These are phyloP conservation scores for Pituophis catenifer DNA, from an alignment of 2,113 vertebrate species.

Conservation along the genomic window DNA sequence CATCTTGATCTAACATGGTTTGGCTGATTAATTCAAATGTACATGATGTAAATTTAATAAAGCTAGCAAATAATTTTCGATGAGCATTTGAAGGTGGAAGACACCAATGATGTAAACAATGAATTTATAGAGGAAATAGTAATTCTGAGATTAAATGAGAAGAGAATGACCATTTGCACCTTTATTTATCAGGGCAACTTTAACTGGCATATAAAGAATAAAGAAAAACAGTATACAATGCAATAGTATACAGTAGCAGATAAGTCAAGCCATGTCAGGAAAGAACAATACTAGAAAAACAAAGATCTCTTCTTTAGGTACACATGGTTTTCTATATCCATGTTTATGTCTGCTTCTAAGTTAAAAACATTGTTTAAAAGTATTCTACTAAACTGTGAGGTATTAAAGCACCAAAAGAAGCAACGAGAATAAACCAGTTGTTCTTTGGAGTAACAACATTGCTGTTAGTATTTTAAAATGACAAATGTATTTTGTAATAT, in stretches of 20 bases:
- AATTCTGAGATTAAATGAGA: not conserved
- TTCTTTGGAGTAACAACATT: not conserved
- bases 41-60: not conserved
- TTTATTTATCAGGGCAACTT: not conserved
- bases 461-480: not conserved
- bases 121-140: not conserved
- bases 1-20: not conserved
- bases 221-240: not conserved
- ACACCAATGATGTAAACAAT: not conserved
- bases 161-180: not conserved
- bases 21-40: not conserved
- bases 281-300: not conserved
- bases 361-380: not conserved
- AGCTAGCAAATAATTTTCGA: not conserved
- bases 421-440: not conserved
- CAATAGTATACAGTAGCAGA: not conserved
- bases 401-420: not conserved
- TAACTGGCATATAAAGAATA: not conserved
- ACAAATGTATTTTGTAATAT: not conserved
- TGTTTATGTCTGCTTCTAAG: not conserved
- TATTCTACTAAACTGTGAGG: not conserved
- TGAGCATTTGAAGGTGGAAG: not conserved
- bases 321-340: not conserved
- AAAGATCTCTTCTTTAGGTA: not conserved
- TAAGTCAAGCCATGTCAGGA: not conserved